Evolutionary conservation across 2,888 invertebrate species (phyloP), one percentile per base, ranked within the genome.

Genomic region (Meteorus cinctellus): DNA sequence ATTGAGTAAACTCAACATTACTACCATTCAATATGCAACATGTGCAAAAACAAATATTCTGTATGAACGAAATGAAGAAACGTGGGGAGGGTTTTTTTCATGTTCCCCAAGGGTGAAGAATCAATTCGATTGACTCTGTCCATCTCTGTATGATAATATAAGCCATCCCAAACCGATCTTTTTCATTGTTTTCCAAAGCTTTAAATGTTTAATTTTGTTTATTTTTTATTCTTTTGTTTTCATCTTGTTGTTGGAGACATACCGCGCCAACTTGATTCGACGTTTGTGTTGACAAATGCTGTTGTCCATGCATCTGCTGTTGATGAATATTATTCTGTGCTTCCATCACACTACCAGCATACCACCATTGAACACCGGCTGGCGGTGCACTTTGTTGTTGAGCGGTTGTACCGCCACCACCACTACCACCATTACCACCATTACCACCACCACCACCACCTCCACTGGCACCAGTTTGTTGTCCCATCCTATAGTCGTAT

Each of bases 291-390:
- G 89, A 85, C 78, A 88, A 85, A 80, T 88, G 89, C 81, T 89
- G 89, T 24, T 91, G 91, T 82, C 92, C 91, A 84, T 91, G 90
- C 82, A 90, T 90, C 84, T 91, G 89, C 81, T 91, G 91, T 84
- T 93, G 92, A 87, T 93, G 91, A 82, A 92, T 91, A 89, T 92
- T 93, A 85, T 93, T 92, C 78, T 87, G 87, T 82, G 92, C 92
- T 82, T 92, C 92, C 87, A 91, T 93, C 79, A 93, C 92, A 83
- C 91, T 91, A 84, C 93, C 92, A 80, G 94, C 92, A 91, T 95
- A 95, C 95, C 95, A 95, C 93, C 95, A 95, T 86, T 93, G 93
- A 74, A 92, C 91, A 82, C 92, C 92, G 81, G 88, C 86, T 77
- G 86, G 85, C 59, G 91, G 90, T 73, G 91, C 90, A 68, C 69